phyloP scores from a whole-genome alignment of 2,113 vertebrate genomes.

The Macquaria australasica region DNA sequence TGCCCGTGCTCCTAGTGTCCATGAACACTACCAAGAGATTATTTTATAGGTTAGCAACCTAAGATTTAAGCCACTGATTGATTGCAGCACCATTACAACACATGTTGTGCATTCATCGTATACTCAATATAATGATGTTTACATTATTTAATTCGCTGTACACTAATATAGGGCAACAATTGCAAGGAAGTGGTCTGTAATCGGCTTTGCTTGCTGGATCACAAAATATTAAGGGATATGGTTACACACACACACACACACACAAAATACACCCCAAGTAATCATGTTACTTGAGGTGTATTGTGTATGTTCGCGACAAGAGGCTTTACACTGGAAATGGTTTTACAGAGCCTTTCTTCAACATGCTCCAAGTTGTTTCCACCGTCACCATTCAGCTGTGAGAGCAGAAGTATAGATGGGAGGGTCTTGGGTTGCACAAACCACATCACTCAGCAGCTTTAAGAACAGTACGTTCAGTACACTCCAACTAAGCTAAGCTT shows the following conservation, averaged over 20 bases:
- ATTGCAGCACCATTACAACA: neutral
- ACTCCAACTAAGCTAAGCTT: constrained; percentile 20
- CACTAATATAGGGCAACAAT: neutral
- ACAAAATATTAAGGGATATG: neutral
- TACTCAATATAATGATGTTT: neutral
- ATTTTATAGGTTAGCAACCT: neutral
- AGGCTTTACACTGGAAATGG: neutral
- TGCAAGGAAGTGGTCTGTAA: neutral
- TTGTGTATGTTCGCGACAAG: neutral
- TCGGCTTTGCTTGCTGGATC: neutral
- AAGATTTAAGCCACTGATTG: neutral
- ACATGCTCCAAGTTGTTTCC: neutral
- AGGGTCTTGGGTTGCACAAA: neutral
- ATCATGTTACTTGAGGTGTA: too few species aligned
- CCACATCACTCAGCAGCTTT: neutral
- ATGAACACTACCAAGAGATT: neutral
- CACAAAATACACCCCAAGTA: neutral
- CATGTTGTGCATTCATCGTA: neutral
- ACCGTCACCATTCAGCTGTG: neutral
- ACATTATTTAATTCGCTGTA: neutral
- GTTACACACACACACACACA: neutral
- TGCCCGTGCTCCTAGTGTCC: too few species aligned
- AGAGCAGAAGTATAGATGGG: neutral
- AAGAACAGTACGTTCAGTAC: neutral
- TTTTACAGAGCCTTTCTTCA: neutral